Evolutionary conservation across 2,797 vertebrate genomes (phyloP).

Genomic region (Manis pentadactyla): DNA sequence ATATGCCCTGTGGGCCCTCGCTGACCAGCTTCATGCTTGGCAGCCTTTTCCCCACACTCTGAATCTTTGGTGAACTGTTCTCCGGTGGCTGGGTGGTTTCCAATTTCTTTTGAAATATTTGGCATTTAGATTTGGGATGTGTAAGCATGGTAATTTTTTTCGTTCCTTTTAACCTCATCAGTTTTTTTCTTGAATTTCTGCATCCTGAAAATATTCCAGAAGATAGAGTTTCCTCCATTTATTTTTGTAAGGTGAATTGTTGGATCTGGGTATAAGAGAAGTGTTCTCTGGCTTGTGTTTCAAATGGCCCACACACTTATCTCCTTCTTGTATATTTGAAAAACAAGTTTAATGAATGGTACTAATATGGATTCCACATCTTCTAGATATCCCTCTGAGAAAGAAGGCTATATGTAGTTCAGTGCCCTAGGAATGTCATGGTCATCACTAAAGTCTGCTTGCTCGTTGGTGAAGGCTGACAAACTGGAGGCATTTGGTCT

Average conservation of each 20-base stretch:
- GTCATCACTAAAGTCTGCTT: not conserved
- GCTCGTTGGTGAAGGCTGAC: not conserved
- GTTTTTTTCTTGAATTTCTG: no score
- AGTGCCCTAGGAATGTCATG: not conserved
- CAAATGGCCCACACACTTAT: not conserved
- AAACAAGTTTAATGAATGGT: conserved; percentile 65
- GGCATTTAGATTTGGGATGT: not conserved
- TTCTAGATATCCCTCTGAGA: conserved; percentile 20
- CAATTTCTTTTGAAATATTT: not conserved
- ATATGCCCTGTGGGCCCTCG: not conserved
- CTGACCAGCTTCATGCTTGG: not conserved
- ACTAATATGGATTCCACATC: not conserved
- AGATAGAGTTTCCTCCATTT: conserved; percentile 62
- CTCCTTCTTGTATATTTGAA: not conserved
- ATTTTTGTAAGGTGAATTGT: not conserved
- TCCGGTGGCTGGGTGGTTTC: not conserved
- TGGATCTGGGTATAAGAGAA: not conserved
- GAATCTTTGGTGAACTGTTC: not conserved
- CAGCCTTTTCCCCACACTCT: no score
- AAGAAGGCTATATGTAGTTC: not conserved
- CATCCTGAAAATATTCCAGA: conserved; percentile 25
- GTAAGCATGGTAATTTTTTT: not conserved
- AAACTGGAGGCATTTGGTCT: not conserved
- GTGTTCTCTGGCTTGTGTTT: not conserved
- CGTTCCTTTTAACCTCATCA: no score